These are phyloP conservation scores for Micropoecilia bifurca DNA, from an alignment of 2,797 vertebrate genomes.

Conservation along the genomic window DNA sequence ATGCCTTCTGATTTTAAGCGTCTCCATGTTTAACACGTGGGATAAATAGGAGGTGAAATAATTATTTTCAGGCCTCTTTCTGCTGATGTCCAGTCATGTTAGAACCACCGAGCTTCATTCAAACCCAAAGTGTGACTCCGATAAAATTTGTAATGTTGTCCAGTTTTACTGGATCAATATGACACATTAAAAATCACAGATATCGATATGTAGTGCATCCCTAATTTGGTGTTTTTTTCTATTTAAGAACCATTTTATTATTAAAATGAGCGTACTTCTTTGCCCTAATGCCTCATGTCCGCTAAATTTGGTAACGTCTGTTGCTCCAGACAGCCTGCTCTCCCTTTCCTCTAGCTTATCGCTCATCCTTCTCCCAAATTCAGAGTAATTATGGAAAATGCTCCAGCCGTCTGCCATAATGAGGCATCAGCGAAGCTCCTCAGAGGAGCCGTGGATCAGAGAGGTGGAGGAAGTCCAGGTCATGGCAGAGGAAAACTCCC, in stretches of 20 bases:
- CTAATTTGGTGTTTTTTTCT: not conserved
- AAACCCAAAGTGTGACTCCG: too few species aligned
- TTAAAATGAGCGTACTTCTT: not conserved
- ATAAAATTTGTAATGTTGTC: too few species aligned
- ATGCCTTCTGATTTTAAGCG: not conserved
- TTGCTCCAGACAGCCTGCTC: not conserved
- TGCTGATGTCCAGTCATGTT: not conserved
- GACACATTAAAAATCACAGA: not conserved
- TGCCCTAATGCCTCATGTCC: too few species aligned
- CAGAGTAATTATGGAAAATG: constrained; percentile 36
- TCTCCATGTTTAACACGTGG: not conserved
- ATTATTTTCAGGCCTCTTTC: not conserved
- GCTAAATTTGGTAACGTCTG: not conserved
- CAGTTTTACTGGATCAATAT: not conserved
- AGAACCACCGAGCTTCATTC: too few species aligned
- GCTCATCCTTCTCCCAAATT: constrained; percentile 1
- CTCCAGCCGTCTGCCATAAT: constrained; percentile 30
- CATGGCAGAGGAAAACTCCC: constrained; percentile 47
- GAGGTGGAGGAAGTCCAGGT: constrained; percentile 51
- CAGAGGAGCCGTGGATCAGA: constrained; percentile 21
- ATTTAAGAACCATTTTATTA: not conserved
- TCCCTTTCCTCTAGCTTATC: constrained; percentile 23
- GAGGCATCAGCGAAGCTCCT: constrained; percentile 11
- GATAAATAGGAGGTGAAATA: not conserved
- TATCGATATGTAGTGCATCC: too few species aligned